phyloP scores from a whole-genome alignment of 2,113 vertebrate species.

The Lepidiolamprologus cunningtoni region DNA sequence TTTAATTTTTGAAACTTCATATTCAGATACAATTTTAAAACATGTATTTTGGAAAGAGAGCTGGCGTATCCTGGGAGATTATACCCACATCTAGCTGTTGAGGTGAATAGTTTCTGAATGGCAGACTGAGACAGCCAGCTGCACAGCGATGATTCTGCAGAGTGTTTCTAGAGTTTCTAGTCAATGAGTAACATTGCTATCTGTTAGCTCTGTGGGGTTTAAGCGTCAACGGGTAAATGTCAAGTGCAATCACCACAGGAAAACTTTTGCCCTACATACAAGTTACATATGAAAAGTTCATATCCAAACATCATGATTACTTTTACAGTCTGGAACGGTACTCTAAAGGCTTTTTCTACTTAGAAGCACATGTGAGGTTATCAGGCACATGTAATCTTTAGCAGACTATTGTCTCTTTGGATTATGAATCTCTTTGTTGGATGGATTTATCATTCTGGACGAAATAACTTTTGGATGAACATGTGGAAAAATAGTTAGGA shows the following conservation, averaged over 20 bases:
- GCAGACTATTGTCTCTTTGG: background rate
- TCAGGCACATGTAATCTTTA: background rate
- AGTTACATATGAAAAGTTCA: background rate
- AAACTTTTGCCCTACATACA: constrained; percentile 44
- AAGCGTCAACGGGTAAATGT: constrained; percentile 42
- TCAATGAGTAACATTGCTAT: constrained; percentile 62
- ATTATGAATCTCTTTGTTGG: background rate
- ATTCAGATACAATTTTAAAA: background rate
- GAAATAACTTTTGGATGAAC: background rate
- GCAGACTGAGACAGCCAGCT: constrained; percentile 1
- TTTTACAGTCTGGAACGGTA: background rate
- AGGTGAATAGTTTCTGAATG: background rate
- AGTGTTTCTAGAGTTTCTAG: constrained; percentile 7
- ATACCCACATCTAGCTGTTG: background rate
- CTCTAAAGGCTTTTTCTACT: background rate
- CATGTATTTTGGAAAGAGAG: background rate
- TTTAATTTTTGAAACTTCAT: background rate
- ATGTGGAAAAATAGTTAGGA: background rate
- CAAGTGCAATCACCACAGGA: constrained; percentile 35
- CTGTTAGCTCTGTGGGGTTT: constrained; percentile 22
- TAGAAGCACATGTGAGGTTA: background rate
- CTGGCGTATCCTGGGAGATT: background rate
- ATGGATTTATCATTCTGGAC: background rate
- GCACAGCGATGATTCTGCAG: background rate
- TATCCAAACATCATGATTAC: background rate